phyloP scores from a whole-genome alignment of 2,797 vertebrate species.

The Nyctalus aviator region DNA sequence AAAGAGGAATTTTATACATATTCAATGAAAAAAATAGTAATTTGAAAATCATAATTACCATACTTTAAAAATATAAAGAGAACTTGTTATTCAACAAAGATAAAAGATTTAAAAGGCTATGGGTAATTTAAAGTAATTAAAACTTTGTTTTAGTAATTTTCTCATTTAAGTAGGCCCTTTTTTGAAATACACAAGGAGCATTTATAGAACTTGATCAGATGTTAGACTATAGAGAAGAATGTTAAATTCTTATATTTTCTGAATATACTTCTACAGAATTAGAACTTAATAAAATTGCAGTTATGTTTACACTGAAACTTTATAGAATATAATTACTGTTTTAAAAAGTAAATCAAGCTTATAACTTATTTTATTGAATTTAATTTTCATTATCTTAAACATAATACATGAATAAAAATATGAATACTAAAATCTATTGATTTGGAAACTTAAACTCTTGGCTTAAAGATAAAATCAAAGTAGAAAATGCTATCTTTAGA shows the following conservation, averaged over 20 bases:
- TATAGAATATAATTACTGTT: neutral
- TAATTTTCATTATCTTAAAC: slow-evolving; percentile 25
- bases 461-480: neutral
- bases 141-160: slow-evolving; percentile 3
- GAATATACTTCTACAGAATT: neutral
- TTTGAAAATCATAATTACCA: neutral
- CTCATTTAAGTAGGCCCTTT: neutral
- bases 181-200: neutral
- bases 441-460: neutral
- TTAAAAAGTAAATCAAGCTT: neutral
- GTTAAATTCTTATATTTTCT: neutral
- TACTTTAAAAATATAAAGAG: neutral
- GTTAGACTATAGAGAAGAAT: neutral
- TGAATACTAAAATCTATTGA: neutral
- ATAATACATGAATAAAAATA: neutral
- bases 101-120: neutral
- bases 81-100: neutral
- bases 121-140: neutral
- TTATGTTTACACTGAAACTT: neutral
- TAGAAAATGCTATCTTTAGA: neutral
- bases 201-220: slow-evolving; percentile 26
- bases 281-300: neutral
- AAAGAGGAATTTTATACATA: neutral
- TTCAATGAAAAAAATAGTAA: neutral
- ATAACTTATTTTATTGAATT: slow-evolving; percentile 26